Base-by-base conservation (phyloP, 2,113 vertebrate genomes). In the Corvus moneduloides region DNA sequence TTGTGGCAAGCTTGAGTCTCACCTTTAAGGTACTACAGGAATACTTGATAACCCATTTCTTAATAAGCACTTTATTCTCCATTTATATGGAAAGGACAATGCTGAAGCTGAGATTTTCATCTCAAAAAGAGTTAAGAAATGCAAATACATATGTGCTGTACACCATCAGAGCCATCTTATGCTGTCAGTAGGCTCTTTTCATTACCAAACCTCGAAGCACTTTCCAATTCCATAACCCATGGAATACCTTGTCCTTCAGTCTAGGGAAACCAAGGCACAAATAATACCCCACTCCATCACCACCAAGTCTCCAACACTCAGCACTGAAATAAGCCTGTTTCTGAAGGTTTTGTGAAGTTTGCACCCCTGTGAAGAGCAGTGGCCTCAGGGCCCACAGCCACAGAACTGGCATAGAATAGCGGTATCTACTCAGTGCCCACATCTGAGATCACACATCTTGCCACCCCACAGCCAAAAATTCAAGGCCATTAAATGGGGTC, bases 291-390 rank as follows among this genome's bases (percentile, higher is more conserved):
- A 11, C 9, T 49, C 26, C 18, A 13, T 74, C 73, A 19, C 46
- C 61, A 79, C 4, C 0, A 0, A 90, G 26, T 72, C 73, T 64
- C 69, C 82, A 89, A 37, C 2, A 16, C 33, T 52, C 21, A 0
- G 16, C 4, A 35, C 32, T 14, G 41, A 79, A 87, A 35, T 4
- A 32, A 87, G 54, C 17, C 11, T 5, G 4, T 30, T 84, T 74
- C 61, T 78, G 39, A 24, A 48, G 13, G 52, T 74, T 84, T 59
- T 9, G 37, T 6, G 6, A 72, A 52, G 54, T 33, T 17, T 27
- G 35, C 59, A 62, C 6, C 16, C 3, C 37, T 15, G 28, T 18
- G 48, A 90, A 72, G 48, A 72, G 30, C 35, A 41, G 33, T 6
- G 58, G 52, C 44, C 67, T 39, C 52, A 17, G 1, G 2, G 49